phyloP scores from a whole-genome alignment of 2,113 vertebrate genomes.

The Pleuronectes platessa region DNA sequence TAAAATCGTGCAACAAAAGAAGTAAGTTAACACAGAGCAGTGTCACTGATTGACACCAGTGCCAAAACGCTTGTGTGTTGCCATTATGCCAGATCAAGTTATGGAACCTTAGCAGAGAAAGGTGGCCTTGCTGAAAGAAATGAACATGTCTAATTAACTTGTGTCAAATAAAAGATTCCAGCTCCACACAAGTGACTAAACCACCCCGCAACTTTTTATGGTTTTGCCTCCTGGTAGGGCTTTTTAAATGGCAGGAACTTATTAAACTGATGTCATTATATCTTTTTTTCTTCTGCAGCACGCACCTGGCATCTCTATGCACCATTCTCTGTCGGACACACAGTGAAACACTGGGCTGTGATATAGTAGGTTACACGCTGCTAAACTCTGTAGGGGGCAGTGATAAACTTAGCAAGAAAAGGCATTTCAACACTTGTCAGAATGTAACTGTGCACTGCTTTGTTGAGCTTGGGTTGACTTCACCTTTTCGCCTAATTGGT shows the following conservation, averaged over 20 bases:
- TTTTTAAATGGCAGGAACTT: slow-evolving; percentile 48
- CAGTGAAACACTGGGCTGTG: slow-evolving; percentile 25
- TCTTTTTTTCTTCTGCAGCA: slow-evolving; percentile 39
- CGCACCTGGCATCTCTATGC: slow-evolving; percentile 72
- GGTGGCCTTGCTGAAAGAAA: slow-evolving; percentile 65
- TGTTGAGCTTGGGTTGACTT: slow-evolving; percentile 39
- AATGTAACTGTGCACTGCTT: slow-evolving; percentile 42
- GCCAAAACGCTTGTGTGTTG: slow-evolving; percentile 66
- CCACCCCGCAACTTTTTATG: slow-evolving; percentile 51
- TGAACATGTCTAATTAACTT: slow-evolving; percentile 76
- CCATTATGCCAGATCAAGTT: slow-evolving; percentile 66
- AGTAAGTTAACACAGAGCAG: slow-evolving; percentile 58
- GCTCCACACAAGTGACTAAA: slow-evolving; percentile 49
- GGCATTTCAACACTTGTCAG: slow-evolving; percentile 35
- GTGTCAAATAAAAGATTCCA: slow-evolving; percentile 71
- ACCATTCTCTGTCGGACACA: slow-evolving; percentile 39
- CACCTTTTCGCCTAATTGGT: slow-evolving; percentile 48
- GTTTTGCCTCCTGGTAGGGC: slow-evolving; percentile 60
- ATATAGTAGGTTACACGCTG: slow-evolving; percentile 42
- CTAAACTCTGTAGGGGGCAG: slow-evolving; percentile 11
- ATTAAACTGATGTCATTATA: slow-evolving; percentile 67
- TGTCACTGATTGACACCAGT: slow-evolving; percentile 75
- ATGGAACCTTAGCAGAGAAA: slow-evolving; percentile 55
- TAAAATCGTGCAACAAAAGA: slow-evolving; percentile 69
- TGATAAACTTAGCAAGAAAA: slow-evolving; percentile 34